These are phyloP conservation scores for Champsocephalus gunnari DNA, from an alignment of 2,797 vertebrate genomes.

Conservation along the genomic window DNA sequence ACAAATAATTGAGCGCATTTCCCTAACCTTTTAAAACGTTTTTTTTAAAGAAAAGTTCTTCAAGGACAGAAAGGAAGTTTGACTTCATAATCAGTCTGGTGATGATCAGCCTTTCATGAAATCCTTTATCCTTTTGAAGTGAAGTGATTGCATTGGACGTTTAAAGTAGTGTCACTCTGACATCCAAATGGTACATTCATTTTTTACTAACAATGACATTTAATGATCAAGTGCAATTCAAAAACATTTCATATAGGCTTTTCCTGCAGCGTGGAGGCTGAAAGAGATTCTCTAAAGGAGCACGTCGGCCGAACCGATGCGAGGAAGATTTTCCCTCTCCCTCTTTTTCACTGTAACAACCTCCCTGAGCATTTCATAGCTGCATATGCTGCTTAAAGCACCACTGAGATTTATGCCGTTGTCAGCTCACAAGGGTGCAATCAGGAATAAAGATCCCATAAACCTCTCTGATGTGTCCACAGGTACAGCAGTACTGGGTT, in stretches of 20 bases:
- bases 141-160: constrained; percentile 23
- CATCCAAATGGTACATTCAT: constrained; percentile 30
- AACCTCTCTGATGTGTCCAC: constrained; percentile 83
- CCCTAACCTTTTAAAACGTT: constrained; percentile 8
- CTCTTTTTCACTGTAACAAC: constrained; percentile 77
- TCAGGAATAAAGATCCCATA: constrained; percentile 85
- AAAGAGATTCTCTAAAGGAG: constrained; percentile 67
- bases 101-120: constrained; percentile 25
- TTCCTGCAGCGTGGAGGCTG: constrained; percentile 60
- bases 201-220: constrained; percentile 43
- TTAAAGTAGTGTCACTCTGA: constrained; percentile 24
- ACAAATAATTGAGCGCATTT: constrained; percentile 1
- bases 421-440: constrained; percentile 84
- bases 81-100: constrained; percentile 27
- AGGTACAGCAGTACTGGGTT: constrained; percentile 77
- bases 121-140: constrained; percentile 15
- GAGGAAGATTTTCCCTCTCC: constrained; percentile 68
- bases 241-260: constrained; percentile 49
- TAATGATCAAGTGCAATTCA: constrained; percentile 56
- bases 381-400: constrained; percentile 84
- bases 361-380: constrained; percentile 80
- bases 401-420: constrained; percentile 80
- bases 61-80: constrained; percentile 5
- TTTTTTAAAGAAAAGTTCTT: constrained; percentile 4
- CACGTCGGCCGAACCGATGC: constrained; percentile 67